phyloP scores from a whole-genome alignment of 1,140 invertebrate species.

The Bombus pascuorum region DNA sequence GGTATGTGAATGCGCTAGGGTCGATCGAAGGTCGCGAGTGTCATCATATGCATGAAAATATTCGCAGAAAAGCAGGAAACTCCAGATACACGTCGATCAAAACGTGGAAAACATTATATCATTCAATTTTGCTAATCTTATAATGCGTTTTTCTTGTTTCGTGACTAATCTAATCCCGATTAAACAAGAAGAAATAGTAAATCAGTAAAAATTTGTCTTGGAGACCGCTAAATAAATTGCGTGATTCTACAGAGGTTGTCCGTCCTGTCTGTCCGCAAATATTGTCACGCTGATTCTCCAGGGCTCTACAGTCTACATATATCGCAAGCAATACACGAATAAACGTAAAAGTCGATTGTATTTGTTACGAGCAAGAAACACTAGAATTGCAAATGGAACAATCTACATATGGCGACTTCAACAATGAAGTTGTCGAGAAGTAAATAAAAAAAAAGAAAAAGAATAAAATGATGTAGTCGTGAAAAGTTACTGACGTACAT shows the following conservation, averaged over 20 bases:
- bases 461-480: not conserved
- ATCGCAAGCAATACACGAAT: not conserved
- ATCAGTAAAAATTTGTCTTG: not conserved
- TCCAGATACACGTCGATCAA: not conserved
- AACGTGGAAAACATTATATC: not conserved
- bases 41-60: not conserved
- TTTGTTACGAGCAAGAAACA: not conserved
- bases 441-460: not conserved
- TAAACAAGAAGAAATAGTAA: too few relatives aligned
- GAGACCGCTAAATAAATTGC: not conserved
- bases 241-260: too few relatives aligned
- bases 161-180: not conserved
- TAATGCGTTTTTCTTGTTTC: not conserved
- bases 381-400: not conserved
- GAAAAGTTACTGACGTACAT: slow-evolving; percentile 29
- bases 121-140: not conserved
- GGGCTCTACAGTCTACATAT: too few relatives aligned
- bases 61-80: slow-evolving; percentile 8
- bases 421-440: not conserved
- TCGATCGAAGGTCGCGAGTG: slow-evolving; percentile 26
- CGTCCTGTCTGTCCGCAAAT: not conserved
- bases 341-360: slow-evolving; percentile 20
- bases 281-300: slow-evolving; percentile 13
- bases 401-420: not conserved
- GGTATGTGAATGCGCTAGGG: slow-evolving; percentile 3